Percentiles rank a stretch among this genome's conserved stretches.
phyloP scores from a whole-genome alignment of 1,140 invertebrate species.

The Drosophila seguyi region DNA sequence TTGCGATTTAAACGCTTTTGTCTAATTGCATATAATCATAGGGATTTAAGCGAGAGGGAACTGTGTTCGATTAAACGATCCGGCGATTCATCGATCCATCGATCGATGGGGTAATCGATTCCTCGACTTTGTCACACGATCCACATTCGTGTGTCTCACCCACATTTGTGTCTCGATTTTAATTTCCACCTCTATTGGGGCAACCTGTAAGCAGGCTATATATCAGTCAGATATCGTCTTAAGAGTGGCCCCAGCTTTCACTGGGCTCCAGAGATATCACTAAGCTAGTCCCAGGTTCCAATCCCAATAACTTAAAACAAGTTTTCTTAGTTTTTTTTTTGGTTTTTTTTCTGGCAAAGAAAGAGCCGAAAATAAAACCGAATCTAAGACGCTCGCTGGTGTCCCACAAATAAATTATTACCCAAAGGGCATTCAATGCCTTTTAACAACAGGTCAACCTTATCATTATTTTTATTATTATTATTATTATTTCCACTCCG shows the following conservation, averaged over 20 bases:
- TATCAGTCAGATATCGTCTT: constrained; percentile 69
- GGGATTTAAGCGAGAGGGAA: constrained; percentile 40
- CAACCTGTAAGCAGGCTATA: constrained; percentile 69
- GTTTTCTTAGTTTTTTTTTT: constrained; percentile 49
- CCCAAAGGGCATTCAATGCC: constrained; percentile 83
- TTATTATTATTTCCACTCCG: constrained; percentile 77
- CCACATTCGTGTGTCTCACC: constrained; percentile 54
- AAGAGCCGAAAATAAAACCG: constrained; percentile 63
- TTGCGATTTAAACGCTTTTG: constrained; percentile 74
- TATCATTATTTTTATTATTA: constrained; percentile 84
- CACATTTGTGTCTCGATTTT: constrained; percentile 15
- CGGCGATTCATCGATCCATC: constrained; percentile 30
- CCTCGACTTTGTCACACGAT: constrained; percentile 73
- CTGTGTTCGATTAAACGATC: constrained; percentile 24
- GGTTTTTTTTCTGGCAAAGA: constrained; percentile 19
- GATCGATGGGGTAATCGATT: constrained; percentile 52
- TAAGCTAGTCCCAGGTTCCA: constrained; percentile 38
- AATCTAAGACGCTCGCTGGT: constrained; percentile 70
- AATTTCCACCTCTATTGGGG: constrained; percentile 43
- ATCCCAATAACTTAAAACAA: constrained; percentile 79
- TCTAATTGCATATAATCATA: constrained; percentile 79
- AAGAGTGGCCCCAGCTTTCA: constrained; percentile 66
- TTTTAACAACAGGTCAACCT: constrained; percentile 84
- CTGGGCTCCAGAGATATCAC: constrained; percentile 52
- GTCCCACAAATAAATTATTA: constrained; percentile 83